These are phyloP conservation scores for Poeciliopsis turrubarensis DNA, from an alignment of 2,113 vertebrate species.

Conservation along the genomic window DNA sequence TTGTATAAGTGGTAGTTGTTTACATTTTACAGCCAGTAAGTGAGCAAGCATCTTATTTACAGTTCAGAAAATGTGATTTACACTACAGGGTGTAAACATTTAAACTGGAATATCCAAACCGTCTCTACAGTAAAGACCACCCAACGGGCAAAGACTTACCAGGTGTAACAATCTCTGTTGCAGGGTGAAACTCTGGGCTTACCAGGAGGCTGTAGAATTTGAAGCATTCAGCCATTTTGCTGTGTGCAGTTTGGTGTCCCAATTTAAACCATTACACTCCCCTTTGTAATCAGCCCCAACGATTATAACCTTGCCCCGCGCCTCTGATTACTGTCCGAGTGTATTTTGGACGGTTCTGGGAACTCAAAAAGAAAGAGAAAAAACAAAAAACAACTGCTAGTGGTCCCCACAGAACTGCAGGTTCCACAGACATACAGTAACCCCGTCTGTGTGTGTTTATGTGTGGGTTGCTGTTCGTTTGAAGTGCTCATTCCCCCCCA, in stretches of 20 bases:
- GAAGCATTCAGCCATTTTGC: conserved; percentile 32
- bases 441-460: conserved; percentile 67
- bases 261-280: conserved; percentile 70
- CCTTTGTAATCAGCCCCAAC: conserved; percentile 80
- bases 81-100: conserved; percentile 9
- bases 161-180: neutral
- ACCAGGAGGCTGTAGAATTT: conserved; percentile 2
- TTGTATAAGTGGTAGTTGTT: conserved; percentile 10
- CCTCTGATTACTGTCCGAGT: conserved; percentile 76
- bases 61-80: conserved; percentile 7
- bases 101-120: conserved; percentile 1
- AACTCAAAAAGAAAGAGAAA: conserved; percentile 56
- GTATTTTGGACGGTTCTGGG: conserved; percentile 75
- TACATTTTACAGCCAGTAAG: neutral
- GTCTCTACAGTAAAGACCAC: neutral
- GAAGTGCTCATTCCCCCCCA: conserved; percentile 74
- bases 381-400: conserved; percentile 55
- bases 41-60: neutral
- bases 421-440: conserved; percentile 73
- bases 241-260: conserved; percentile 58
- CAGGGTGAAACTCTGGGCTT: neutral
- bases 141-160: conserved; percentile 1
- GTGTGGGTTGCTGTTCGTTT: conserved; percentile 75
- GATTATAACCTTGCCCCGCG: conserved; percentile 73
- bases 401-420: conserved; percentile 71